These are phyloP conservation scores for Schizopygopsis pylzovi DNA, from an alignment of 2,797 vertebrate genomes.

Conservation along the genomic window DNA sequence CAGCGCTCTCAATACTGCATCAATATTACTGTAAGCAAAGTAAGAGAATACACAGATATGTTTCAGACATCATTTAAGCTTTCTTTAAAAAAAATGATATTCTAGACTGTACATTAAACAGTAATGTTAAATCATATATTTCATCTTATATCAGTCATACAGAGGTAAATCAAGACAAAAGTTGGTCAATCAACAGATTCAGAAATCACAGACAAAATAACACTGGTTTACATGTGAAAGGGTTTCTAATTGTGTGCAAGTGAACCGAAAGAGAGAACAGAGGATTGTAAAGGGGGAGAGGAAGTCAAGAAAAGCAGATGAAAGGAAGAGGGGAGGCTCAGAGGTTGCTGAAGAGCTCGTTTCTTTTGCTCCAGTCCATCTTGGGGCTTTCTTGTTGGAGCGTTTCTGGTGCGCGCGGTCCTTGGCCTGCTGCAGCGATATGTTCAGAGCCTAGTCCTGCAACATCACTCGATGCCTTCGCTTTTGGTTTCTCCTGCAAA, in stretches of 20 bases:
- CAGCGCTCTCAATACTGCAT: slow-evolving; percentile 9
- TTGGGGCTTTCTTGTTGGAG: slow-evolving; percentile 87
- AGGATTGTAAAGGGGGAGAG: not conserved
- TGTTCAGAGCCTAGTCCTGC: slow-evolving; percentile 73
- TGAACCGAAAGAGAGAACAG: not conserved
- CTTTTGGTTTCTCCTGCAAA: slow-evolving; percentile 55
- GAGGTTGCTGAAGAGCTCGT: slow-evolving; percentile 95
- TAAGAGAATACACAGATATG: not conserved
- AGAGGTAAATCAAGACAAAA: slow-evolving; percentile 16
- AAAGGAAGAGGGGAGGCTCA: slow-evolving; percentile 68
- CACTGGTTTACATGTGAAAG: slow-evolving; percentile 55
- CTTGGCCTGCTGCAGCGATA: slow-evolving; percentile 89
- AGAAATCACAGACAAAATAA: slow-evolving; percentile 52
- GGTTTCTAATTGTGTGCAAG: slow-evolving; percentile 25
- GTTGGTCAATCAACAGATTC: slow-evolving; percentile 11
- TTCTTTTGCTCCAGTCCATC: slow-evolving; percentile 99
- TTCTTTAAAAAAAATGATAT: slow-evolving; percentile 23
- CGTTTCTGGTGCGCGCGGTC: slow-evolving; percentile 91
- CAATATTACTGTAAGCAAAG: not conserved
- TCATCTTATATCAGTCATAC: slow-evolving; percentile 26
- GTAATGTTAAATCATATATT: slow-evolving; percentile 32
- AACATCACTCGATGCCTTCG: slow-evolving; percentile 47
- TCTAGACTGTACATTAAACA: slow-evolving; percentile 54
- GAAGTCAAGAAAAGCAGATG: slow-evolving; percentile 8
- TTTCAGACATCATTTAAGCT: slow-evolving; percentile 19